A percentile compares a stretch with the other conserved stretches of the same genome.
Conservation (phyloP, 2,797 vertebrate genomes). For the Gobio occitaniae region DNA sequence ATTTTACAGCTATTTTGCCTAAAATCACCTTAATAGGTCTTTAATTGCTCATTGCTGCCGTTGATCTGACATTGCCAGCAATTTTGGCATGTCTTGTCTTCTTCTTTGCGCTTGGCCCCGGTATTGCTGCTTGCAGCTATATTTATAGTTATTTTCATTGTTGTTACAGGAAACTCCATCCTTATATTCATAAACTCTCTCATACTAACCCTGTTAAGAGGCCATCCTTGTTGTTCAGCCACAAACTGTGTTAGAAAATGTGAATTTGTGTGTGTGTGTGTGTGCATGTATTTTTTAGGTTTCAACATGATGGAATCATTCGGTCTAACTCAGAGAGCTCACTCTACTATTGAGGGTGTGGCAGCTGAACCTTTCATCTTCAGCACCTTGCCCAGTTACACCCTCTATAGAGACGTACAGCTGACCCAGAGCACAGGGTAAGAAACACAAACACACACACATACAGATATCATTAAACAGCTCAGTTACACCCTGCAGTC, state of each 20-base stretch:
- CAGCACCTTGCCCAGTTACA: constrained; percentile 82
- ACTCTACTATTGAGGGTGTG: constrained; percentile 87
- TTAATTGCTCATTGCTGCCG: no score
- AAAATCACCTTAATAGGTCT: no score
- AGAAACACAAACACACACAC: constrained; percentile 49
- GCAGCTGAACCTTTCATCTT: constrained; percentile 87
- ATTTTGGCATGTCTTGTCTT: no score
- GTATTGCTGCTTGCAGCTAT: no score
- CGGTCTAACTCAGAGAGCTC: constrained; percentile 84
- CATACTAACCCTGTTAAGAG: background rate
- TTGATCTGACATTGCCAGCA: no score
- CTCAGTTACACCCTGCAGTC: background rate
- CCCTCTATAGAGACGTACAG: constrained; percentile 85
- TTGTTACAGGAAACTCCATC: background rate
- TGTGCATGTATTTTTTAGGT: constrained; percentile 71
- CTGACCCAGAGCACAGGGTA: constrained; percentile 89
- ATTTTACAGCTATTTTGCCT: no score
- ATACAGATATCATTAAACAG: background rate
- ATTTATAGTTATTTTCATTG: background rate
- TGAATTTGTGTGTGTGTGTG: background rate
- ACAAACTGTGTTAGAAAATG: background rate
- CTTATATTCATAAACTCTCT: background rate
- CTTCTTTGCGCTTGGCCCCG: no score
- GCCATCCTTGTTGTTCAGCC: background rate
- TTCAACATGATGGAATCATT: constrained; percentile 95